Percentiles rank a stretch among this genome's conserved stretches.
Conservation (phyloP, 2,888 invertebrate species). For the Altica lythri region DNA sequence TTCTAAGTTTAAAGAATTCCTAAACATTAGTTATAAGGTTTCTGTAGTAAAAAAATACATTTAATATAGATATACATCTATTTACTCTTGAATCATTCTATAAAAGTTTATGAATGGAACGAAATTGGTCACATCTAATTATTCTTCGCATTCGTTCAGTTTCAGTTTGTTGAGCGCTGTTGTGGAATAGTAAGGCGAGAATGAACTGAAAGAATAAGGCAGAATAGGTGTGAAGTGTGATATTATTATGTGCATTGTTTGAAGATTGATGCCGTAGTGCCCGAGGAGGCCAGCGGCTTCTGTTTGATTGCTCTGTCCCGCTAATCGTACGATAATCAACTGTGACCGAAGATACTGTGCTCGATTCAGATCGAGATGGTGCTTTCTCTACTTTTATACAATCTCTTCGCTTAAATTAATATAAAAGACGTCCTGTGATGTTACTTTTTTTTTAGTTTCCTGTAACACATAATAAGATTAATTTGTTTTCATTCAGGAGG, state of each 20-base stretch:
- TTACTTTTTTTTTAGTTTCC: background rate
- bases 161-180: constrained; percentile 5
- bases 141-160: constrained; percentile 17
- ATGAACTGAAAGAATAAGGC: constrained; percentile 13
- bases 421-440: background rate
- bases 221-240: constrained; percentile 53
- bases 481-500: too few species aligned
- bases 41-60: too few species aligned
- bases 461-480: background rate
- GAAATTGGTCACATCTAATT: constrained; percentile 29
- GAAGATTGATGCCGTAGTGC: constrained; percentile 54
- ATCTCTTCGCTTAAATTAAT: background rate
- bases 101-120: too few species aligned
- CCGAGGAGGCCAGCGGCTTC: constrained; percentile 55
- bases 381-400: constrained; percentile 4
- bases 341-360: constrained; percentile 44
- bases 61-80: too few species aligned
- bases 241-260: constrained; percentile 57
- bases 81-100: too few species aligned
- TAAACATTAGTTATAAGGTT: too few species aligned
- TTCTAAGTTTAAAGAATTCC: too few species aligned
- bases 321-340: constrained; percentile 52
- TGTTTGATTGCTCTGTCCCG: constrained; percentile 53
- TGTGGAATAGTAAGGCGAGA: constrained; percentile 12
- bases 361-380: background rate